Evolutionary conservation across 1,140 invertebrate genomes (phyloP).

Genomic region (Ips nitidus): DNA sequence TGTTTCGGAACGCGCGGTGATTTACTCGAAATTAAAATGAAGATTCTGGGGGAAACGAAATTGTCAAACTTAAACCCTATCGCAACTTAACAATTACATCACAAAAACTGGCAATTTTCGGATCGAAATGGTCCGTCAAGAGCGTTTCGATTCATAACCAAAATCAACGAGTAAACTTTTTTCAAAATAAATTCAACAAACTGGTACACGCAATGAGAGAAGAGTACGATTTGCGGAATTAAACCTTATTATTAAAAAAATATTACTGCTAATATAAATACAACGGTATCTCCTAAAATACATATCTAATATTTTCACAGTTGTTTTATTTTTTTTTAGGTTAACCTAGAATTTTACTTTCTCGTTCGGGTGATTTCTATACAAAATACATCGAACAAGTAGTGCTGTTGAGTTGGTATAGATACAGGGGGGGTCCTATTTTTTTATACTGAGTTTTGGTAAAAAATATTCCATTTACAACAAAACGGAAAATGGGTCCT

Average conservation of each 20-base stretch:
- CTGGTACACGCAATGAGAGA: constrained; percentile 5
- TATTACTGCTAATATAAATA: constrained; percentile 35
- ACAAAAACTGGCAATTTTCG: background rate
- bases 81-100: too few relatives aligned
- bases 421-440: too few relatives aligned
- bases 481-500: background rate
- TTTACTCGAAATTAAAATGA: background rate
- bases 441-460: too few relatives aligned
- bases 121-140: background rate
- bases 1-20: background rate
- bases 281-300: constrained; percentile 33
- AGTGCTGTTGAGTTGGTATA: too few relatives aligned
- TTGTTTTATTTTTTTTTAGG: constrained; percentile 15
- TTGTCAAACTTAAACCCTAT: background rate
- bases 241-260: constrained; percentile 19
- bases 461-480: background rate
- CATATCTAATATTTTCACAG: constrained; percentile 35
- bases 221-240: constrained; percentile 6
- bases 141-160: background rate
- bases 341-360: constrained; percentile 6
- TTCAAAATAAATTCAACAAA: constrained; percentile 9
- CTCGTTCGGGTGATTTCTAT: background rate
- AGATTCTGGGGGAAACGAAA: background rate
- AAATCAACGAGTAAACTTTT: constrained; percentile 10
- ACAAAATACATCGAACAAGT: background rate